Base-by-base conservation (phyloP, 2,888 invertebrate genomes). In the Dasypolia templi region DNA sequence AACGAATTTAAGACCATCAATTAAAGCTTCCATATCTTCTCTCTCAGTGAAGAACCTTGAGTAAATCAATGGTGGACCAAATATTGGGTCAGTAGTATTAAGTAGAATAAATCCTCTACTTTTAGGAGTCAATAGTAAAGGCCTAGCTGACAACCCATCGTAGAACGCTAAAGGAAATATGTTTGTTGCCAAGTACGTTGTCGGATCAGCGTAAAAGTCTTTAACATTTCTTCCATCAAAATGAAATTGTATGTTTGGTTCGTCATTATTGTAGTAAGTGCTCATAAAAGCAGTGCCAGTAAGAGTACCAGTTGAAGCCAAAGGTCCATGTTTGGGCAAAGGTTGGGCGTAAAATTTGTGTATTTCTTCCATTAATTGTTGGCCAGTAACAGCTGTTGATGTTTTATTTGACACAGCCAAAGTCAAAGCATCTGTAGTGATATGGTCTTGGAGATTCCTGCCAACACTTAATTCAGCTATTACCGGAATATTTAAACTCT, bases 361-460 rank as follows among this genome's bases (percentile, higher is more conserved):
- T 11, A 97, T 84, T 89, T 97, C 96, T 55, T 92, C 81, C 42
- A 94, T 77, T 42, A 96, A 86, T 87, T 96, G 91, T 11, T 95
- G 87, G 29, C 91, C 91, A 81, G 85, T 86, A 1, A 96, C 93
- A 68, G 91, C 86, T 9, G 97, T 97, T 0, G 97, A 94, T 1
- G 97, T 96, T 90, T 96, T 94, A 85, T 97, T 97, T 1, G 96
- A 94, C 22, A 97, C 82, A 53, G 89, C 81, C 55, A 95, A 70
- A 53, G 91, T 85, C 2, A 97, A 92, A 3, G 96, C 97, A 84
- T 97, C 97, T 12, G 97, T 96, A 0, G 98, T 98, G 0, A 98
- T 96, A 88, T 98, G 98, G 88, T 98, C 97, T 88, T 98, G 98
- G 2, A 98, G 93, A 91, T 98, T 98, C 82, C 96, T 94, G 0